Base-by-base conservation (phyloP, 2,113 vertebrate genomes). In the Ammodytes marinus region DNA sequence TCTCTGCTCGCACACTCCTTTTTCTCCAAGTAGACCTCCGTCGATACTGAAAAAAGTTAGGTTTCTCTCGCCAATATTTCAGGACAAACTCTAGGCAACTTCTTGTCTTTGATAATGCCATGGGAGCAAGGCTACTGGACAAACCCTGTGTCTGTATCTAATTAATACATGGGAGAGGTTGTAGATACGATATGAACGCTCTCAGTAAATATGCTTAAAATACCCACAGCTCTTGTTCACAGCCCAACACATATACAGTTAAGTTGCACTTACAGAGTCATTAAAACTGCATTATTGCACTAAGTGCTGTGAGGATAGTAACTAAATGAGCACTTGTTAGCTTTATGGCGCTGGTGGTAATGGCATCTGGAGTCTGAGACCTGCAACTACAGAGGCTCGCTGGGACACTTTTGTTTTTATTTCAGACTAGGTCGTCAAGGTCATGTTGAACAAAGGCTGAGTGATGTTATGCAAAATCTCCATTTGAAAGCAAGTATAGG, bases 291-390 rank as follows among this genome's bases (percentile, higher is more conserved):
- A 88, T 92, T 89, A 92, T 83, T 78, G 50, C 60, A 74, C 82
- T 86, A 83, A 92, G 84, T 81, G 86, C 80, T 78, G 69, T 8
- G 68, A 68, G 76, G 73, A 88, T 66, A 85, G 85, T 58, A 87
- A 77, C 77, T 86, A 91, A 93, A 89, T 84, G 83, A 84, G 83
- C 77, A 52, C 81, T 91, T 86, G 82, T 90, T 88, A 85, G 89
- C 61, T 85, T 88, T 83, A 90, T 92, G 71, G 73, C 73, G 13
- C 45, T 83, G 68, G 69, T 84, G 82, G 84, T 82, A 76, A 77
- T 79, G 82, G 79, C 75, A 58, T 42, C 27, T 27, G 54, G 47
- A 9, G 74, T 82, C 37, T 55, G 46, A 61, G 82, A 81, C 61
- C 37, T 45, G 46, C 11, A 78, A 70, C 65, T 67, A 47, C 19